Evolutionary conservation across 2,888 invertebrate species (phyloP).

Genomic region (Keiferia lycopersicella): DNA sequence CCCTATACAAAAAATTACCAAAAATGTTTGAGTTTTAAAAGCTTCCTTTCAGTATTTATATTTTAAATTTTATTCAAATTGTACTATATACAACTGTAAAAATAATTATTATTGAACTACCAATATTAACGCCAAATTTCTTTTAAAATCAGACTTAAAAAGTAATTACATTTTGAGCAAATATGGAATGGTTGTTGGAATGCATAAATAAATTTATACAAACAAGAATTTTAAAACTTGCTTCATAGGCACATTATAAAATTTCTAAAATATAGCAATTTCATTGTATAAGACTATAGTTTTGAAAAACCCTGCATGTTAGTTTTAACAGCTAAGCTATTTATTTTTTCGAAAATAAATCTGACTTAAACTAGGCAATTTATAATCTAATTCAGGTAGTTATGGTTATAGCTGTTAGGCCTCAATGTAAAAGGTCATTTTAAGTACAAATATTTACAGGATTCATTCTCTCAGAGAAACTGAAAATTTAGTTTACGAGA

Average conservation of each 20-base stretch:
- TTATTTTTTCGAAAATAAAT: neutral
- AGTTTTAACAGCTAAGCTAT: conserved; percentile 1
- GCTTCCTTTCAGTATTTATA: too few species aligned
- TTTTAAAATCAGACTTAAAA: conserved; percentile 3
- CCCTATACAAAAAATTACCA: too few species aligned
- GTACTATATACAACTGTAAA: too few species aligned
- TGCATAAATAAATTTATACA: neutral
- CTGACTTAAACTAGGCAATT: neutral
- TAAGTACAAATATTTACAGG: neutral
- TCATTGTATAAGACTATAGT: neutral
- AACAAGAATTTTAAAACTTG: neutral
- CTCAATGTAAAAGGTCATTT: neutral
- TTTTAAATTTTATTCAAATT: too few species aligned
- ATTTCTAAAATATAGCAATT: neutral
- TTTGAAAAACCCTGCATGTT: neutral
- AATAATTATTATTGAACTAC: too few species aligned
- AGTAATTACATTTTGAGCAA: too few species aligned
- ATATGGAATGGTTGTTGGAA: conserved; percentile 7
- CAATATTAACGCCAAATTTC: too few species aligned
- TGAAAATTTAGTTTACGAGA: too few species aligned
- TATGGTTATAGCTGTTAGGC: conserved; percentile 13
- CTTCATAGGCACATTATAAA: neutral
- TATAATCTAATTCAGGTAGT: conserved; percentile 12
- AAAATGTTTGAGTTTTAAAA: too few species aligned
- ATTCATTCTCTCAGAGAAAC: too few species aligned